Base-by-base conservation (phyloP, 1,140 invertebrate species). In the Drosophila insularis region DNA sequence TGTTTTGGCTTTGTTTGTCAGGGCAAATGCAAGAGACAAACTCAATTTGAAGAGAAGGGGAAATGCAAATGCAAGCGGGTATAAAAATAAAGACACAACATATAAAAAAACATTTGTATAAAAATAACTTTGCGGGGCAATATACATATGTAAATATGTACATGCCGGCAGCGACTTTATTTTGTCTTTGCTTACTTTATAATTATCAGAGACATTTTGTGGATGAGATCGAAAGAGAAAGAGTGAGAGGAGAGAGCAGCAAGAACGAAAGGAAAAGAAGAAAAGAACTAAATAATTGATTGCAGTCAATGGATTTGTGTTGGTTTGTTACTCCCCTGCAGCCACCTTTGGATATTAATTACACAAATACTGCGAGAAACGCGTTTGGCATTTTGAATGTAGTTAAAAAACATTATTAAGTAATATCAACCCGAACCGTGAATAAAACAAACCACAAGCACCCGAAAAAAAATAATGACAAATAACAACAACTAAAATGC, bases 301-400 rank as follows among this genome's bases (percentile, higher is more conserved):
- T 61, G 23, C n/a, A 40, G 32, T 17, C 31, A 58, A 58, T 58
- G 14, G 10, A 14, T 58, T 37, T 50, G 10, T 10, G 7, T 0
- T 58, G 31, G 8, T 27, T 27, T 11, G 14, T 35, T 17, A 14
- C 54, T 56, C 27, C 54, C 27, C 31, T 56, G 27, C 27, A 6
- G 27, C 19, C 19, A 50, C 46, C 21, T 56, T 74, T 74, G 67
- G 53, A 39, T 74, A 74, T 82, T 68, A n/a, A n/a, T n/a, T 69
- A 71, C 66, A 27, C 27, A 69, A 63, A 60, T 19, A 79, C 50
- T 60, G 74, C 43, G 63, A 80, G 84, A 89, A 78, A 90, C 81
- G 90, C 75, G 81, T 90, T 92, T 71, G 90, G 85, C 92, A 80
- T 78, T 78, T 80, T 77, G 81, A 89, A 78, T 86, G 14, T 75